Evolutionary conservation across 2,113 vertebrate species (phyloP).

Genomic region (Speoplatyrhinus poulsoni): DNA sequence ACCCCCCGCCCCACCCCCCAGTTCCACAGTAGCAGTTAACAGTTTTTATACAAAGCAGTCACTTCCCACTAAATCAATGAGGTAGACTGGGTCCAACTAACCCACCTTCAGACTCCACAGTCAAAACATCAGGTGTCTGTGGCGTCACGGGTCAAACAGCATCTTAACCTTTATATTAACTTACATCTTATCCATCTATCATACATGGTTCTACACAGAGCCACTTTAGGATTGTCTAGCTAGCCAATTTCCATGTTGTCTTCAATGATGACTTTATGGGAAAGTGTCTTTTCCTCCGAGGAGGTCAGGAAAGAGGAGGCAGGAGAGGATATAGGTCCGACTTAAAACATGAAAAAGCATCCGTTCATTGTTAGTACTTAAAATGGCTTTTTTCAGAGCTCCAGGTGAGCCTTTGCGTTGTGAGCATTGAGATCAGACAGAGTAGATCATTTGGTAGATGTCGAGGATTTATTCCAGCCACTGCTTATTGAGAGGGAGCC

Average conservation of each 20-base stretch:
- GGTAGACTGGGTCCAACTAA: constrained; percentile 81
- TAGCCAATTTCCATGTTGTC: constrained; percentile 73
- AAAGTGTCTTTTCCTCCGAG: constrained; percentile 64
- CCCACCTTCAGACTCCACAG: constrained; percentile 74
- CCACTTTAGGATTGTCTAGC: constrained; percentile 81
- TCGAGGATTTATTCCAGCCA: constrained; percentile 74
- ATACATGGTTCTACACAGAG: constrained; percentile 64
- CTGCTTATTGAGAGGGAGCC: constrained; percentile 66
- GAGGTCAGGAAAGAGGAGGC: constrained; percentile 48
- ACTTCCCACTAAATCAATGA: constrained; percentile 81
- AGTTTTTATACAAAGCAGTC: constrained; percentile 80
- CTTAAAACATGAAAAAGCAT: constrained; percentile 67
- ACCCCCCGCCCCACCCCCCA: constrained; percentile 55
- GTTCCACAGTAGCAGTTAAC: constrained; percentile 79
- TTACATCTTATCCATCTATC: constrained; percentile 62
- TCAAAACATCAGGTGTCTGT: constrained; percentile 64
- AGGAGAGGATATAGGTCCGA: constrained; percentile 71
- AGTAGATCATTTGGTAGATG: constrained; percentile 71
- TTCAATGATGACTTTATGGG: constrained; percentile 71
- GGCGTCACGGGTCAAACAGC: constrained; percentile 69
- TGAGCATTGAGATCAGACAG: constrained; percentile 60
- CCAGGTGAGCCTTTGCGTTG: constrained; percentile 63
- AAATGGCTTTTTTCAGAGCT: constrained; percentile 76
- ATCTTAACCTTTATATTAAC: constrained; percentile 65
- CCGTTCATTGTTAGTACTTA: constrained; percentile 73